A percentile compares a stretch with the other conserved stretches of the same genome.
phyloP scores from a whole-genome alignment of 2,113 vertebrate genomes.

The Protobothrops flavoviridis region DNA sequence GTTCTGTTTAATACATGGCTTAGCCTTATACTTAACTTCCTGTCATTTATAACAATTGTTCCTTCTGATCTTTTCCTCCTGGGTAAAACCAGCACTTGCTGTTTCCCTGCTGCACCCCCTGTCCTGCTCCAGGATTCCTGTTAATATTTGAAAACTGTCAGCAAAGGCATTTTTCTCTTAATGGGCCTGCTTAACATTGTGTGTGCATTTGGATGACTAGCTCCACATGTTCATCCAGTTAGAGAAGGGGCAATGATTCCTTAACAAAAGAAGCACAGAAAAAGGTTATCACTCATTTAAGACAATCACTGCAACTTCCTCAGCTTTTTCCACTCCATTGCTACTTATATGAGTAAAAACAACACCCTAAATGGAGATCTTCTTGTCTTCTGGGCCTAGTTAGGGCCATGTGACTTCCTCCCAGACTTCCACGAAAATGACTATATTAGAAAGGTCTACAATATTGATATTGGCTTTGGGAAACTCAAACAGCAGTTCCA shows the following conservation, averaged over 20 bases:
- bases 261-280: constrained; percentile 82
- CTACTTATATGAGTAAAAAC: constrained; percentile 91
- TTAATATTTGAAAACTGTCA: background rate
- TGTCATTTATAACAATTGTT: background rate
- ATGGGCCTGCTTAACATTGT: constrained; percentile 44
- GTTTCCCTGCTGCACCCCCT: background rate
- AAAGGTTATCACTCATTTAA: constrained; percentile 67
- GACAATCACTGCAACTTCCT: constrained; percentile 89
- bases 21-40: background rate
- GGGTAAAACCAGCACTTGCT: background rate
- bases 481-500: constrained; percentile 83
- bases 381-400: constrained; percentile 86
- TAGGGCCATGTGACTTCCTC: constrained; percentile 98
- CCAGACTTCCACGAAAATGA: constrained; percentile 96
- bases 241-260: constrained; percentile 78
- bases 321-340: constrained; percentile 91
- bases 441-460: constrained; percentile 97
- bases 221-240: constrained; percentile 74
- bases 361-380: constrained; percentile 90
- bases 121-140: background rate
- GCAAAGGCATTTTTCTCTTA: background rate
- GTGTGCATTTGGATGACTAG: constrained; percentile 47
- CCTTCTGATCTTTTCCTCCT: background rate
- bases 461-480: constrained; percentile 99
- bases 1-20: background rate